phyloP scores from a whole-genome alignment of 2,113 vertebrate genomes.

The Urocynchramus pylzowi region DNA sequence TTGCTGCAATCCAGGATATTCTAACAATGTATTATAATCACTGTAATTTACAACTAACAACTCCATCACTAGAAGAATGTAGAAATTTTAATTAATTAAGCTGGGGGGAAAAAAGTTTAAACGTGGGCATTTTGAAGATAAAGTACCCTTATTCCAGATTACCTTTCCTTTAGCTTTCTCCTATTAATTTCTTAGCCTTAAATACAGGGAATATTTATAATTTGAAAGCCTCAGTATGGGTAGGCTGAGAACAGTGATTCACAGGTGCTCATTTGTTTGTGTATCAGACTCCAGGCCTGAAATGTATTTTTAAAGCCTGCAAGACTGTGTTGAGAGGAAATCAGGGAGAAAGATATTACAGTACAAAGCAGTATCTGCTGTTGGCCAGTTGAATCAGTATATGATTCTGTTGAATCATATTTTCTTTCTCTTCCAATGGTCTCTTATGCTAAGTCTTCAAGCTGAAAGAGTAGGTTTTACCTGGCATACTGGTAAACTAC shows the following conservation, averaged over 20 bases:
- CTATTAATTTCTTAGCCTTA: neutral
- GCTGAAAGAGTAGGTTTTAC: neutral
- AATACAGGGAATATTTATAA: neutral
- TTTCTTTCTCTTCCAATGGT: neutral
- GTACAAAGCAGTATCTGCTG: neutral
- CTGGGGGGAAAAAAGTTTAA: accelerated
- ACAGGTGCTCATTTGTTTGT: neutral
- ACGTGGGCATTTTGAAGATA: neutral
- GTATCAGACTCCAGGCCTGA: neutral
- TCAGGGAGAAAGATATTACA: neutral
- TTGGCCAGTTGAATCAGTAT: neutral
- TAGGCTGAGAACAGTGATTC: neutral
- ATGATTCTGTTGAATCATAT: neutral
- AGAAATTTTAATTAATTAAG: neutral
- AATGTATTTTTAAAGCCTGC: neutral
- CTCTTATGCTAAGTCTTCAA: neutral
- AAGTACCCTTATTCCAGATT: neutral
- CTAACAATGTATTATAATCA: neutral
- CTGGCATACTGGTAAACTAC: neutral
- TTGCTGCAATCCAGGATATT: neutral
- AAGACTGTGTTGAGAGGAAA: neutral
- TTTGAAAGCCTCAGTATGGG: neutral
- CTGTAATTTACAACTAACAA: neutral
- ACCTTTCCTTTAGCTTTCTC: neutral
- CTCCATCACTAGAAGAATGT: neutral